A percentile compares a stretch with the other conserved stretches of the same genome.
phyloP scores from a whole-genome alignment of 1,140 invertebrate genomes.

The Ruditapes philippinarum region DNA sequence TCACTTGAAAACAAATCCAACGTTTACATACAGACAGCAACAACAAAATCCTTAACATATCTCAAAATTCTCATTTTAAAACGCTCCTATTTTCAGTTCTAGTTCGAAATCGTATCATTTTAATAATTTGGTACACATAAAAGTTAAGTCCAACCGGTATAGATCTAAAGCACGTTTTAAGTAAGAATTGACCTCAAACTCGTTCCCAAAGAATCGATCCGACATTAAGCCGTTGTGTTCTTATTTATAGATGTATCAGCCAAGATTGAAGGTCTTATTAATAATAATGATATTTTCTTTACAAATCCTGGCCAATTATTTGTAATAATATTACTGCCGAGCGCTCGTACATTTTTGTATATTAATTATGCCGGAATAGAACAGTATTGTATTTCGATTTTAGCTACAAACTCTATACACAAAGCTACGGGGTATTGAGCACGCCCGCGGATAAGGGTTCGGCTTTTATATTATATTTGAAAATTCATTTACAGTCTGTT shows the following conservation, averaged over 20 bases:
- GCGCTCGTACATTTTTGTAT: not conserved
- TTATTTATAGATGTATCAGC: not conserved
- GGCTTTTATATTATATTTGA: no score
- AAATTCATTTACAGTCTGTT: no score
- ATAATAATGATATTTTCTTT: constrained; percentile 20
- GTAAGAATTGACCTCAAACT: not conserved
- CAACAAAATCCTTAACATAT: not conserved
- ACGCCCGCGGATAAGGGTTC: no score
- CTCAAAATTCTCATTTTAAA: not conserved
- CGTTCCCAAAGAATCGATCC: not conserved
- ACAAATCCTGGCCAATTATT: constrained; percentile 20
- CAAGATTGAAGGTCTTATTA: not conserved
- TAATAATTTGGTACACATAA: no score
- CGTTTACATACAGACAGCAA: not conserved
- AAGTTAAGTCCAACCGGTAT: no score
- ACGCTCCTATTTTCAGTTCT: no score
- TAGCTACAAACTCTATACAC: no score
- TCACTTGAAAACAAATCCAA: not conserved
- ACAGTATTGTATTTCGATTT: constrained; percentile 12
- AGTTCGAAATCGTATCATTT: no score
- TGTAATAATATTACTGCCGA: not conserved
- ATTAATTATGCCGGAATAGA: not conserved
- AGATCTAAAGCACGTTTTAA: not conserved
- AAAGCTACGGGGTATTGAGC: no score
- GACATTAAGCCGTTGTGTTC: not conserved